Conservation (phyloP, 2,797 vertebrate genomes). For the Sardinella longiceps region DNA sequence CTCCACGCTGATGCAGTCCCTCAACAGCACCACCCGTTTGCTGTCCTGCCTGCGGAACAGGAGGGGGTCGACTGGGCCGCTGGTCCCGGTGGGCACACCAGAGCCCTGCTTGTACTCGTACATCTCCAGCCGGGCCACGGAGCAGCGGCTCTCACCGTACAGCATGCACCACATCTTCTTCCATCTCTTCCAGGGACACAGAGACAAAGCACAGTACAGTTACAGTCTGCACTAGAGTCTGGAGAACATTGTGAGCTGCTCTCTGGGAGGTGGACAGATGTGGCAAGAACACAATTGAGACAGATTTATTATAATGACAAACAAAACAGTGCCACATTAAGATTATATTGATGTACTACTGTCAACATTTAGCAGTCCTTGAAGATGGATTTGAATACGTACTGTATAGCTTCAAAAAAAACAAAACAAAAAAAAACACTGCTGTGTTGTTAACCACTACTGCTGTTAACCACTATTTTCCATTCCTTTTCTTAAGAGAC, state of each 20-base stretch:
- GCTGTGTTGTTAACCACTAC: too few relatives aligned
- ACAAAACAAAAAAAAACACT: too few relatives aligned
- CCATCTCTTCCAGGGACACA: constrained; percentile 75
- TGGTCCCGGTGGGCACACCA: neutral
- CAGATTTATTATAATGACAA: too few relatives aligned
- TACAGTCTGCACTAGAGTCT: neutral
- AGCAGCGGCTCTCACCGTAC: constrained; percentile 63
- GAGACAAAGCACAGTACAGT: neutral
- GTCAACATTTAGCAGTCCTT: too few relatives aligned
- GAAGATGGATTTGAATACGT: too few relatives aligned
- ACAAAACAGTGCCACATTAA: too few relatives aligned
- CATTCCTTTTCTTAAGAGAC: too few relatives aligned
- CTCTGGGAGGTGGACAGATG: neutral
- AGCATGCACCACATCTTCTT: constrained; percentile 71
- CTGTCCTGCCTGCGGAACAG: constrained; percentile 36
- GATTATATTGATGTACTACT: too few relatives aligned
- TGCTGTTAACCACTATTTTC: too few relatives aligned
- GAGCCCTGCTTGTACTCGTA: constrained; percentile 45
- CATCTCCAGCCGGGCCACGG: constrained; percentile 71
- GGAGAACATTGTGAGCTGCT: neutral
- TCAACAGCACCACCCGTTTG: constrained; percentile 70
- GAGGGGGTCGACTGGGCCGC: constrained; percentile 43
- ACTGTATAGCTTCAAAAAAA: too few relatives aligned
- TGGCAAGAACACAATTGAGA: too few relatives aligned
- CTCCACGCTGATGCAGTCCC: constrained; percentile 73